Evolutionary conservation across 1,140 invertebrate species (phyloP), one percentile per base, ranked within the genome.

Genomic region (Hermetia illucens): DNA sequence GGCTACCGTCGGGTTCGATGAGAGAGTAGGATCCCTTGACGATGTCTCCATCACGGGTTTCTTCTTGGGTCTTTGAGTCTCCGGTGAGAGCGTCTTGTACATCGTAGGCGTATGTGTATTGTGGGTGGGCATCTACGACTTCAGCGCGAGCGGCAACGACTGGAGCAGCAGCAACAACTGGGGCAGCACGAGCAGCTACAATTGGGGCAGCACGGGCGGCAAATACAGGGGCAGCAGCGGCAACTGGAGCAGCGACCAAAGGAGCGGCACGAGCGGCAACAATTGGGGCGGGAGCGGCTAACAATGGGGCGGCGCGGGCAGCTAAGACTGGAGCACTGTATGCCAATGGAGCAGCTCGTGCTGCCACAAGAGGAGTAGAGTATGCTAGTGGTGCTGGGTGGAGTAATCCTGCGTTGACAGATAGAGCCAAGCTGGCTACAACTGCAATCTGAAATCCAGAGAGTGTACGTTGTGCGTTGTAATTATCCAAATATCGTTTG

Each of bases 1-100:
- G 57, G 32, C 65, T 66, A 42, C 71, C 70, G 44, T 73, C 71
- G 31, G 71, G 58, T 38, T 72, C 70, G 38, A 71, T 52, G 31
- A 71, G 50, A 6, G 64, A 68, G 60, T 71, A 71, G 40, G 65
- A 68, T 29, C 71, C 71, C 27, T 62, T 62, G 3, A 72, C 70
- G n/a, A 69, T 38, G 45, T 71, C 70, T 25, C 70, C 70, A 41
- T 70, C 66, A 16, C 70, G 64, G 8, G 53, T 61, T 46, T 72
- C 70, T 42, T 70, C 62, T 43, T 71, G 68, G 21, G 55, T 65
- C 55, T 73, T 72, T 27, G 58, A 58, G 50, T 73, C 70, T 8
- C 73, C 69, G 49, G 64, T 74, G 44, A 66, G 46, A 15, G 55
- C 48, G 39, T 73, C 71, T 42, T 68, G 62, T 15, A 72, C 66